Base-by-base conservation (phyloP, 2,113 vertebrate species). In the Reinhardtius hippoglossoides region DNA sequence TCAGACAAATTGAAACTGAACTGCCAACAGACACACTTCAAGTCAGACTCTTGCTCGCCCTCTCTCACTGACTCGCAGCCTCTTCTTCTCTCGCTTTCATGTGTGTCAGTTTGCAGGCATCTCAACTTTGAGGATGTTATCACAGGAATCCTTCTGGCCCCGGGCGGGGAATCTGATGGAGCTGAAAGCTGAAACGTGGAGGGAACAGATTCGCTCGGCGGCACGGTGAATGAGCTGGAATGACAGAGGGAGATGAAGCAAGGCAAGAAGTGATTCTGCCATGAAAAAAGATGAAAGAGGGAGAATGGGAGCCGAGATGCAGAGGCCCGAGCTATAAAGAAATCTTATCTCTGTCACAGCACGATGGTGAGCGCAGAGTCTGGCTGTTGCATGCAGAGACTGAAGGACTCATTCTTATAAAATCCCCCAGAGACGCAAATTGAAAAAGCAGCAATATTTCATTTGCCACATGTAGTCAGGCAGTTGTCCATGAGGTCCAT, bases 71-170 rank as follows among this genome's bases (percentile, higher is more conserved):
- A 54, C 67, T 75, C 27, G 2, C 69, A 55, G 21, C 55, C 57
- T 57, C 60, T 55, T 23, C 21, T 13, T 26, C 50, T 24, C 24
- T 63, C 31, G 31, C 50, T 87, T 85, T 82, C 57, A 82, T 79
- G 50, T 74, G 62, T 71, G 52, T 66, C 71, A 79, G 86, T 14
- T 71, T 61, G 69, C 60, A 71, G 79, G 74, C 74, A 74, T 85
- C 83, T 78, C 44, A 62, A 71, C 71, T 83, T 73, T 80, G 75
- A 87, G 80, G 70, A 67, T 42, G 76, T 44, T 16, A 75, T 90
- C 83, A 82, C 56, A 86, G 80, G 23, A 69, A 67, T 84, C 78
- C 76, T 82, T 74, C 60, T 70, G 81, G 78, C 80, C 80, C 74
- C 69, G 74, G 72, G 10, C 80, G 55, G 10, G 71, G 72, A 81